Base-by-base conservation (phyloP, 2,888 invertebrate genomes). In the Drosophila infuscata region DNA sequence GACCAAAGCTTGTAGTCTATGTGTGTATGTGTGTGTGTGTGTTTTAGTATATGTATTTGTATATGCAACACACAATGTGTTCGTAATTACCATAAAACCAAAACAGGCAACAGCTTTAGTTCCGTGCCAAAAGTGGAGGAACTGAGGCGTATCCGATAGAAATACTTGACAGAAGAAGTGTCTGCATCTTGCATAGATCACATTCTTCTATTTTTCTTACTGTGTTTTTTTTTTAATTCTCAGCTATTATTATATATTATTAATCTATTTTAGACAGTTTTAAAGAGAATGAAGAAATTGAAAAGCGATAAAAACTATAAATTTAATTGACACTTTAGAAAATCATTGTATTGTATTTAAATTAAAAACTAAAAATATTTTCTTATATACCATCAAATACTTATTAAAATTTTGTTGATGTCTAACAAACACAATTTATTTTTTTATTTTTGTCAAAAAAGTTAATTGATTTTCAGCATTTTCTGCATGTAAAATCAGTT, bases 71-170 rank as follows among this genome's bases (percentile, higher is more conserved):
- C 20, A 46, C 46, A 46, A 8, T 52, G 32, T 35, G 46, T 32
- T 70, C 41, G 51, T 60, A 70, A 74, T 78, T 74, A 81, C 53
- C 83, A 80, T 85, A 76, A 75, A 51, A 70, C 58, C 62, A 57
- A 76, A 48, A 63, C 51, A 38, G 64, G 58, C 69, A 69, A 49
- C 57, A 29, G 60, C 32, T 57, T 73, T 63, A 83, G 79, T 85
- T 85, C 83, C 85, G 78, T 76, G 67, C 67, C 60, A 69, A 70
- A 80, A 75, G 67, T 71, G 75, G 61, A 70, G 68, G 69, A 73
- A 71, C 67, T 77, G 81, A 71, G 77, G 65, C 80, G 72, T 69
- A 48, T 69, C 66, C 56, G 48, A 53, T 59, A 33, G 46, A 52
- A 33, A 66, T 46, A 32, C 29, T 33, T 17, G 36, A 29, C 51